Percentiles rank a stretch among this genome's conserved stretches.
These are phyloP conservation scores for Albula goreensis DNA, from an alignment of 2,113 vertebrate species.

Conservation along the genomic window DNA sequence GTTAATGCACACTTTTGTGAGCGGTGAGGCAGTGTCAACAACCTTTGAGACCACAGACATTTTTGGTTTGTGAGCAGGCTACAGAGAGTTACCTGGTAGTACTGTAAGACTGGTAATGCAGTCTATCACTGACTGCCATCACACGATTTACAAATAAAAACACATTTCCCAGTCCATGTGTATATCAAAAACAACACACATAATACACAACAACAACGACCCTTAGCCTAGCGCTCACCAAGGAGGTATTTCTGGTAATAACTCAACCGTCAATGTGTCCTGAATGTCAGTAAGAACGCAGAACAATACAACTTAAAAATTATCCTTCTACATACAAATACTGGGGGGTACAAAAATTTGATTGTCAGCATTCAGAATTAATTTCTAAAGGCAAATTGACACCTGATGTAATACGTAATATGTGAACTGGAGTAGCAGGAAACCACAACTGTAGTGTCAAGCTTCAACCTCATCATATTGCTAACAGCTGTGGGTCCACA, in stretches of 20 bases:
- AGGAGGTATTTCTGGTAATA: not conserved
- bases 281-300: not conserved
- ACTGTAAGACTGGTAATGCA: not conserved
- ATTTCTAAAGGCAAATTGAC: conserved; percentile 10
- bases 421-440: not conserved
- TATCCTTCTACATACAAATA: not conserved
- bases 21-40: not conserved
- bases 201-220: not conserved
- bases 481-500: not conserved
- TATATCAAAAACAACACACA: not conserved
- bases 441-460: not conserved
- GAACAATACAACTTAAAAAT: not conserved
- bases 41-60: not conserved
- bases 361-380: conserved; percentile 30
- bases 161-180: not conserved
- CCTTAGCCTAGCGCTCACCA: not conserved
- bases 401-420: not conserved
- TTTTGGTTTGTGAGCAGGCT: not conserved
- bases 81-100: not conserved
- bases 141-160: not conserved
- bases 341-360: conserved; percentile 13
- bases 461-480: not conserved
- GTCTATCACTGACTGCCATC: not conserved
- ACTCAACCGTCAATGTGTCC: not conserved
- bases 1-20: not conserved